Percentiles rank a stretch among this genome's conserved stretches.
phyloP scores from a whole-genome alignment of 2,797 vertebrate genomes.

The Lepilemur ruficaudatus region DNA sequence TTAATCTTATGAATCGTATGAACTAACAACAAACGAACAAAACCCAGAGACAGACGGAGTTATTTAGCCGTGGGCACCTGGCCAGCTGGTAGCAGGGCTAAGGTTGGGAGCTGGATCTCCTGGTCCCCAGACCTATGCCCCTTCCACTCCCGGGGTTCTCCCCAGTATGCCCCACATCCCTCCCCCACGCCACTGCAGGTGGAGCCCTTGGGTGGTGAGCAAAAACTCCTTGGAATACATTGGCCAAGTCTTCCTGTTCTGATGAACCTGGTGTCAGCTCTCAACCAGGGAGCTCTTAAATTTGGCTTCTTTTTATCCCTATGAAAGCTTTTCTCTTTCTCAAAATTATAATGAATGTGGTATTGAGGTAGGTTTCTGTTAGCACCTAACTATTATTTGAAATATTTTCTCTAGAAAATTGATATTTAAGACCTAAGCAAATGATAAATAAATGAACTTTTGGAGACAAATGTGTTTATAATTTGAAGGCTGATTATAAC shows the following conservation, averaged over 20 bases:
- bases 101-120: background rate
- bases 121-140: background rate
- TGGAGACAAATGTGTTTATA: background rate
- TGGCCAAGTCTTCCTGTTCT: background rate
- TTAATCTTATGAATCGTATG: background rate
- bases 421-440: background rate
- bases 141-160: background rate
- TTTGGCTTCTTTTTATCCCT: background rate
- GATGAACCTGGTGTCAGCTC: background rate
- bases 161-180: too few species aligned
- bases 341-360: background rate
- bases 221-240: background rate
- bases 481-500: background rate
- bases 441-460: background rate
- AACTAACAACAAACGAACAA: background rate
- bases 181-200: accelerated
- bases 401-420: background rate
- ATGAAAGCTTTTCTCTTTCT: background rate
- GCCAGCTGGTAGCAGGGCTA: background rate
- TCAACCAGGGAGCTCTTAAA: background rate
- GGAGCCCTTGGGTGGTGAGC: too few species aligned
- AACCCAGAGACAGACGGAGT: background rate
- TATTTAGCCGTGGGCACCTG: too few species aligned
- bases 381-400: background rate
- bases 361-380: background rate